A percentile compares a stretch with the other conserved stretches of the same genome.
These are phyloP conservation scores for Darevskia nairensis DNA, from an alignment of 2,797 vertebrate genomes.

Conservation along the genomic window DNA sequence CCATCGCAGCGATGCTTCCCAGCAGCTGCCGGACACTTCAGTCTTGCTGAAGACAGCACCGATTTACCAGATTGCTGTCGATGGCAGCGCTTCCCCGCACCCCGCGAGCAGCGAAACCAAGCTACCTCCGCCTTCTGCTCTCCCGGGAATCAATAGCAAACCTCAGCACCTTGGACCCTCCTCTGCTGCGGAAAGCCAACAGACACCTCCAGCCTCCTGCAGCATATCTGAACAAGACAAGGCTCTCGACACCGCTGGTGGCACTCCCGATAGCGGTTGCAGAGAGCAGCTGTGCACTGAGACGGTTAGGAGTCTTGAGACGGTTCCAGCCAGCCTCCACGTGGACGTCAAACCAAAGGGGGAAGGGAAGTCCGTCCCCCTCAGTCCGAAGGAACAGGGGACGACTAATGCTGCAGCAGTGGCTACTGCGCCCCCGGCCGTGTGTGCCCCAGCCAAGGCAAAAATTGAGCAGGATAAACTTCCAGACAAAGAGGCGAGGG, in stretches of 20 bases:
- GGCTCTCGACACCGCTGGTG: background rate
- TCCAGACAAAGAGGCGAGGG: conserved; percentile 5
- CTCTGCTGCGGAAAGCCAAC: conserved; percentile 11
- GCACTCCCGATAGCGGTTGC: conserved; percentile 26
- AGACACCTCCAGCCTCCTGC: accelerated
- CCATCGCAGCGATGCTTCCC: conserved; percentile 42
- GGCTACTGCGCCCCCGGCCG: background rate
- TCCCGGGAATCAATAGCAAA: background rate
- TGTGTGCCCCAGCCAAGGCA: accelerated
- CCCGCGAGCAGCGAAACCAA: conserved; percentile 27
- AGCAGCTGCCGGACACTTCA: conserved; percentile 31
- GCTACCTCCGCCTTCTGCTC: background rate
- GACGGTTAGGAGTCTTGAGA: conserved; percentile 31
- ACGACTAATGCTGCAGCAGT: conserved; percentile 21
- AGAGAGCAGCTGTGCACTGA: conserved; percentile 47
- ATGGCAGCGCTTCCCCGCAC: conserved; percentile 49
- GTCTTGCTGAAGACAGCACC: conserved; percentile 67
- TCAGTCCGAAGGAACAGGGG: conserved; percentile 54
- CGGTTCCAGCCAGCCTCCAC: background rate
- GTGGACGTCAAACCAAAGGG: conserved; percentile 52
- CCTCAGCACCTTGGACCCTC: background rate
- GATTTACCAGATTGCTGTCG: conserved; percentile 80
- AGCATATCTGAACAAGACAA: conserved; percentile 46
- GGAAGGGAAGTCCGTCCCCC: conserved; percentile 50
- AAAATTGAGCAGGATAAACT: conserved; percentile 56